Evolutionary conservation across 2,113 vertebrate species (phyloP).

Genomic region (Promerops cafer): DNA sequence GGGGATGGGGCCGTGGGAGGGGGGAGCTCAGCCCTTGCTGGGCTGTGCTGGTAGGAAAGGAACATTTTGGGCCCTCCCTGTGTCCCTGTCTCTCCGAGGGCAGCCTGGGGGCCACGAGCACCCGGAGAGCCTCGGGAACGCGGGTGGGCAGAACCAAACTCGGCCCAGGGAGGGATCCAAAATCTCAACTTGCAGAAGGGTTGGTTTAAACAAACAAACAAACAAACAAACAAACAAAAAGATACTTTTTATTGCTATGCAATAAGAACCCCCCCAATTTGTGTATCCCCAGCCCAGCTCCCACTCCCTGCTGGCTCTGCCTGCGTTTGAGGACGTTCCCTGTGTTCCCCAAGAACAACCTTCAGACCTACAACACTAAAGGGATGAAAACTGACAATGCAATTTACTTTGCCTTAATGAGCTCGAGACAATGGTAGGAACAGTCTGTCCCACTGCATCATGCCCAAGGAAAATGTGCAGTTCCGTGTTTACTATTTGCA

Average conservation of each 20-base stretch:
- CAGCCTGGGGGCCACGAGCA: neutral
- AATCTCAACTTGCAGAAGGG: neutral
- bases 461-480: conserved; percentile 27
- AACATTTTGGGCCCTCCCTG: neutral
- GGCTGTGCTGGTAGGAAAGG: neutral
- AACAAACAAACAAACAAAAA: neutral
- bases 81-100: neutral
- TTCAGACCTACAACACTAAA: conserved; percentile 24
- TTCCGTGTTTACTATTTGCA: conserved; percentile 68
- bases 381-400: conserved; percentile 63
- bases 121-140: neutral
- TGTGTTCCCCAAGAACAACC: neutral
- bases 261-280: conserved; percentile 21
- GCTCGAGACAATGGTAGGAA: conserved; percentile 54
- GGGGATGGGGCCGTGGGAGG: neutral
- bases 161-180: neutral
- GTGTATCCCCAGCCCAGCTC: neutral
- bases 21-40: neutral
- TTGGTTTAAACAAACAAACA: neutral
- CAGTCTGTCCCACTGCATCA: neutral
- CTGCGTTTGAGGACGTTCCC: neutral
- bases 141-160: neutral
- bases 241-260: conserved; percentile 65
- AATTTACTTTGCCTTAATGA: conserved; percentile 78
- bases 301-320: neutral